phyloP scores from a whole-genome alignment of 2,888 invertebrate genomes.

The Actias luna region DNA sequence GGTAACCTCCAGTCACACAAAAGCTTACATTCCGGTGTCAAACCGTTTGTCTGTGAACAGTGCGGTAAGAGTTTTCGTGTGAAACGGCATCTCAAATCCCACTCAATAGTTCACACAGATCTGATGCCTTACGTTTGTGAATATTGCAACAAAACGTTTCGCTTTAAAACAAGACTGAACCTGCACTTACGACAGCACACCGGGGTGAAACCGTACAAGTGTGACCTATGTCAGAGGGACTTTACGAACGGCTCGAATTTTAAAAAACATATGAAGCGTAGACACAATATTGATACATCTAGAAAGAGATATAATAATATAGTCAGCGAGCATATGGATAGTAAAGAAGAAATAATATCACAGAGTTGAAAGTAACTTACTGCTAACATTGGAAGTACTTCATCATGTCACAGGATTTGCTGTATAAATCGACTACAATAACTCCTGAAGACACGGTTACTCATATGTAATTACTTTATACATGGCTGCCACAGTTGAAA shows the following conservation, averaged over 20 bases:
- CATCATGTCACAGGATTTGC: not conserved
- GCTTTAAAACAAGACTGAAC: conserved; percentile 71
- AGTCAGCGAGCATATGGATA: conserved; percentile 13
- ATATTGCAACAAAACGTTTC: conserved; percentile 69
- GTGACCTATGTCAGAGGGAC: conserved; percentile 65
- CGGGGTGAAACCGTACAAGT: conserved; percentile 70
- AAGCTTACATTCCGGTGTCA: conserved; percentile 64
- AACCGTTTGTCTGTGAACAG: conserved; percentile 74
- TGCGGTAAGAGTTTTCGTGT: conserved; percentile 73
- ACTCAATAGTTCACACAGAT: conserved; percentile 74
- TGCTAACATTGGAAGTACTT: not conserved
- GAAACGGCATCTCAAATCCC: conserved; percentile 72
- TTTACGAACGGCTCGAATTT: conserved; percentile 76
- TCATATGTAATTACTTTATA: not conserved
- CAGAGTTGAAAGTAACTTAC: not conserved
- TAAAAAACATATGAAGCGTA: conserved; percentile 74
- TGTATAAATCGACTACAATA: too few relatives aligned
- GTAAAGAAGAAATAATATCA: not conserved
- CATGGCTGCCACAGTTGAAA: not conserved
- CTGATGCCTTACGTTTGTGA: conserved; percentile 69
- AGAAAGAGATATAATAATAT: conserved; percentile 50
- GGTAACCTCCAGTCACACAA: conserved; percentile 70
- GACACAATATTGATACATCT: conserved; percentile 71
- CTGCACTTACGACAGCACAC: conserved; percentile 74
- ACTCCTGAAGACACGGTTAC: not conserved